Conservation (phyloP, 2,113 vertebrate species). For the Rhodinocichla rosea region DNA sequence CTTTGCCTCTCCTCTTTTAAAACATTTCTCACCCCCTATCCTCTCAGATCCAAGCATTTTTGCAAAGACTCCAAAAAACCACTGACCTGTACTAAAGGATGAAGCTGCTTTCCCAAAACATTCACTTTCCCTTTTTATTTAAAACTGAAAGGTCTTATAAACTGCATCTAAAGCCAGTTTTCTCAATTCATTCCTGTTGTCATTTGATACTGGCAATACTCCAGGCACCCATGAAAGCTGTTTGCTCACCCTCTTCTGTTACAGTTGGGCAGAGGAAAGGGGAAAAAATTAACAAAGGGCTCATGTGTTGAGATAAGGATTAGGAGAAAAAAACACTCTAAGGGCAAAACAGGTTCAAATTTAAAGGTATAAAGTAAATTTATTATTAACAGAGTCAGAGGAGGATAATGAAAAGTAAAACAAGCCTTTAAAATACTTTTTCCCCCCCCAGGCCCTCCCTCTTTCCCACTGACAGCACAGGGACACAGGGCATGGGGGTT, state of each 20-base stretch:
- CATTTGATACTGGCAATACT: neutral
- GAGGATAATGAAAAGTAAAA: neutral
- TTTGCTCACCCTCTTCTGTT: neutral
- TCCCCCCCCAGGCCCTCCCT: rapidly evolving
- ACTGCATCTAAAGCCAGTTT: neutral
- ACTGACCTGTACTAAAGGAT: neutral
- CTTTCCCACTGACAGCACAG: neutral
- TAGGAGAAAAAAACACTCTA: neutral
- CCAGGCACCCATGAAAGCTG: neutral
- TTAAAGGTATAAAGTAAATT: neutral
- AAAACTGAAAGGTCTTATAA: neutral
- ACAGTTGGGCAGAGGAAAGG: neutral
- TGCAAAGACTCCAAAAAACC: neutral
- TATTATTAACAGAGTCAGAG: neutral
- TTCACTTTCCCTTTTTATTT: neutral
- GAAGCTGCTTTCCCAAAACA: neutral
- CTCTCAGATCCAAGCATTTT: neutral
- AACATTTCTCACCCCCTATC: neutral
- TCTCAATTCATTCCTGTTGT: neutral
- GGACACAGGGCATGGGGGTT: neutral
- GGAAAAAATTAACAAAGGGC: neutral
- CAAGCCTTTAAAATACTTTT: neutral
- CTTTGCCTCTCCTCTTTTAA: neutral
- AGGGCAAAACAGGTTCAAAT: neutral
- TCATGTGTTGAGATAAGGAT: neutral